Conservation (phyloP, 2,797 vertebrate species). For the Fringilla coelebs region DNA sequence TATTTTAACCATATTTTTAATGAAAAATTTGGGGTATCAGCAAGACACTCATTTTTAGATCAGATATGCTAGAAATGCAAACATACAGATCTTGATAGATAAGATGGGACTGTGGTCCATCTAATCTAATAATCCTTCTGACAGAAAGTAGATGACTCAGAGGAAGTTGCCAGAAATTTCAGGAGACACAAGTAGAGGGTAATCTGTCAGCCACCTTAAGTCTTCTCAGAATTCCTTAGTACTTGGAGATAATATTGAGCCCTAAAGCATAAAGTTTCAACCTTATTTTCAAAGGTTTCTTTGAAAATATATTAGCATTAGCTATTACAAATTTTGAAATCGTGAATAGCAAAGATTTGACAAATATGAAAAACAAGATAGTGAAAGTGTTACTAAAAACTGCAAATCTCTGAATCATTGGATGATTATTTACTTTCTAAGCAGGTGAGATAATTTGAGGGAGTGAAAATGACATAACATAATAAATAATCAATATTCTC, state of each 20-base stretch:
- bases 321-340: neutral
- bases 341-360: neutral
- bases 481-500: neutral
- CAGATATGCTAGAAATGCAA: neutral
- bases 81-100: neutral
- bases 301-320: slow-evolving; percentile 29
- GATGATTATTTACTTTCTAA: neutral
- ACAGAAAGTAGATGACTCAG: neutral
- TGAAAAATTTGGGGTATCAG: neutral
- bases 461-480: neutral
- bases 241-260: slow-evolving; percentile 5
- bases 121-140: neutral
- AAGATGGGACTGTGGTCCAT: neutral
- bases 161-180: neutral
- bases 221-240: neutral
- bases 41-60: neutral
- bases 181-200: neutral
- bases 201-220: neutral
- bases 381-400: neutral
- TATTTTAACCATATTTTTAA: neutral
- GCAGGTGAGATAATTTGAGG: neutral
- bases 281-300: neutral
- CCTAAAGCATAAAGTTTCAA: neutral
- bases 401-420: neutral
- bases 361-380: neutral